Percentiles rank a stretch among this genome's conserved stretches.
phyloP scores from a whole-genome alignment of 2,113 vertebrate species.

The Manacus vitellinus region DNA sequence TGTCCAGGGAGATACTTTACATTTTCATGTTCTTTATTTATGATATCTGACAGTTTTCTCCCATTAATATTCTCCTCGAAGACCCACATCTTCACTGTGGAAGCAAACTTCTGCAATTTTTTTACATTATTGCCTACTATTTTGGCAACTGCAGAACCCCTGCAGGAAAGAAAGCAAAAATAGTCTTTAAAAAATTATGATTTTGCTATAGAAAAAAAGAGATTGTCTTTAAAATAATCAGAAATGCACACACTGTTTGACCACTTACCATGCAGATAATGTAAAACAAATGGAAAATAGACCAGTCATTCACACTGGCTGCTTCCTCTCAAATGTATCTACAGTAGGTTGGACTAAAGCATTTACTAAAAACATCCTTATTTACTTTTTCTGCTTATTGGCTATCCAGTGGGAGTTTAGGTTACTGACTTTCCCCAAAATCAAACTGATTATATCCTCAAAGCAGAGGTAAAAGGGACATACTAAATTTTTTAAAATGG shows the following conservation, averaged over 20 bases:
- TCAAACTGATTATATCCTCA: neutral
- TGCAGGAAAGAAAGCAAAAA: conserved; percentile 50
- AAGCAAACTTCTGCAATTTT: conserved; percentile 81
- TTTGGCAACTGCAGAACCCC: conserved; percentile 91
- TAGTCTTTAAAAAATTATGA: neutral
- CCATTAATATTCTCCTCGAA: conserved; percentile 88
- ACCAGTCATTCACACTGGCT: neutral
- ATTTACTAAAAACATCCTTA: neutral
- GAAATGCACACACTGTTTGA: neutral
- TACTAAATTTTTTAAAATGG: neutral
- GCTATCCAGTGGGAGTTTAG: neutral
- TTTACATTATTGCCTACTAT: conserved; percentile 88
- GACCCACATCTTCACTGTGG: conserved; percentile 93
- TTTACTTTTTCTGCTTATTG: neutral
- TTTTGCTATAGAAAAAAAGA: neutral
- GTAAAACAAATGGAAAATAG: neutral
- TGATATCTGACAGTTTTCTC: conserved; percentile 90
- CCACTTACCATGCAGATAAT: neutral
- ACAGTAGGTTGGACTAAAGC: neutral
- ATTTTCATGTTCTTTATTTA: conserved; percentile 92
- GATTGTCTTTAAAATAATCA: neutral
- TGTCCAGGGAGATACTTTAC: conserved; percentile 91
- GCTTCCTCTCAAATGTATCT: neutral
- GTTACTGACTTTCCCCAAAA: neutral
- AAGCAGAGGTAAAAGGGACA: neutral